These are phyloP conservation scores for Sphaerophoria taeniata DNA, from an alignment of 2,888 invertebrate genomes.

Conservation along the genomic window DNA sequence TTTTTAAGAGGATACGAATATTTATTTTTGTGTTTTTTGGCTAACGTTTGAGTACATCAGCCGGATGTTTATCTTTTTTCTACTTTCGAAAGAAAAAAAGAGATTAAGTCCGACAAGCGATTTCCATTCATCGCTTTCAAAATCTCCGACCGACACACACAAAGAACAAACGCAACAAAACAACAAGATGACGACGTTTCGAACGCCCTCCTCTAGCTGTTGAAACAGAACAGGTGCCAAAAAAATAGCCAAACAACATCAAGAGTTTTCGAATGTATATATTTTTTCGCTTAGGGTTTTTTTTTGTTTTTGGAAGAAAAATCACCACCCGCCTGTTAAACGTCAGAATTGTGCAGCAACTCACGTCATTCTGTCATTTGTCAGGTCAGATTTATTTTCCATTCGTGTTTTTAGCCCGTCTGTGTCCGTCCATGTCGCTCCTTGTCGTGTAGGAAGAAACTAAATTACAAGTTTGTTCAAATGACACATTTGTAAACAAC, in stretches of 20 bases:
- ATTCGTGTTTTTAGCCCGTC: too few relatives aligned
- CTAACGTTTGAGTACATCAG: slow-evolving; percentile 11
- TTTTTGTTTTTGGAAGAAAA: slow-evolving; percentile 1
- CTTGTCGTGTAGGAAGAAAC: background rate
- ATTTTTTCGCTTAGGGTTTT: background rate
- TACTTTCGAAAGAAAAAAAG: slow-evolving; percentile 6
- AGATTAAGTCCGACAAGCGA: slow-evolving; percentile 25
- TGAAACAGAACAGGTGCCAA: slow-evolving; percentile 66
- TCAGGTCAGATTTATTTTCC: slow-evolving; percentile 20
- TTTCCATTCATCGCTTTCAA: slow-evolving; percentile 29
- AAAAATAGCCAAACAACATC: slow-evolving; percentile 54
- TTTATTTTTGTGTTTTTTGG: slow-evolving; percentile 5
- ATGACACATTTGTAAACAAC: slow-evolving; percentile 67
- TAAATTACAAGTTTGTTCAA: slow-evolving; percentile 44
- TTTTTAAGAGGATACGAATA: slow-evolving; percentile 11
- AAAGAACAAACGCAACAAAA: too few relatives aligned
- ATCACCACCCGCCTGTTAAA: slow-evolving; percentile 35
- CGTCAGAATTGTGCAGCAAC: slow-evolving; percentile 28
- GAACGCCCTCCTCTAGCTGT: slow-evolving; percentile 5
- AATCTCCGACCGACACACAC: background rate
- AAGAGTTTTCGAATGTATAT: slow-evolving; percentile 28
- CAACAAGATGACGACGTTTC: background rate
- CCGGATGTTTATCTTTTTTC: slow-evolving; percentile 46
- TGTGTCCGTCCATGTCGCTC: too few relatives aligned
- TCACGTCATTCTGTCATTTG: slow-evolving; percentile 8